These are phyloP conservation scores for Acrossocheilus wenchowensis DNA, from an alignment of 2,797 vertebrate species.

Conservation along the genomic window DNA sequence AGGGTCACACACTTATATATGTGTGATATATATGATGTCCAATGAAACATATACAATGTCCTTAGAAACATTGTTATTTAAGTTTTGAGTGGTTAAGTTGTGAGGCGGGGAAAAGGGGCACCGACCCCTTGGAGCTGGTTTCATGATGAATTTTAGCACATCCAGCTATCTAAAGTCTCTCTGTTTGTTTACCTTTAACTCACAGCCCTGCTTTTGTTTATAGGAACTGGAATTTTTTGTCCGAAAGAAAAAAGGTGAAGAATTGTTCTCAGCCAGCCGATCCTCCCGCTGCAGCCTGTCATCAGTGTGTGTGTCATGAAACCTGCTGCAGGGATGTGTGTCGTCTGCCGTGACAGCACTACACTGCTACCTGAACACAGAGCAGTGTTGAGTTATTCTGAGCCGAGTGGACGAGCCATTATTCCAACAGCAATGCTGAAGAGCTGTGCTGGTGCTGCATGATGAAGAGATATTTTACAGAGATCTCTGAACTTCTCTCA, in stretches of 20 bases:
- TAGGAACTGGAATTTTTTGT: conserved; percentile 30
- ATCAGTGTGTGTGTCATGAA: conserved; percentile 40
- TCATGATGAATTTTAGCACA: conserved; percentile 13
- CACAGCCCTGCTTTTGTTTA: conserved; percentile 32
- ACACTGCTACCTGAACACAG: conserved; percentile 49
- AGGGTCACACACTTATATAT: no score
- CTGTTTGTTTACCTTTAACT: conserved; percentile 25
- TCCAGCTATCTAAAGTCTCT: conserved; percentile 13
- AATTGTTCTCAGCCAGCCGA: conserved; percentile 44
- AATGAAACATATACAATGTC: no score
- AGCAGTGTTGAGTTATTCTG: conserved; percentile 35
- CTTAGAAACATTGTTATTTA: no score
- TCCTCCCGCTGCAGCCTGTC: conserved; percentile 45
- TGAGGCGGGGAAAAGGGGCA: no score
- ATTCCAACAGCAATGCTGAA: conserved; percentile 50
- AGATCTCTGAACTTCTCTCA: conserved; percentile 21
- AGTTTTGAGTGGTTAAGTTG: background rate
- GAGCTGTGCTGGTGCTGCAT: conserved; percentile 10
- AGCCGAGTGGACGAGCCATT: conserved; percentile 46
- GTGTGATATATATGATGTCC: no score
- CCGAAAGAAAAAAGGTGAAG: conserved; percentile 40
- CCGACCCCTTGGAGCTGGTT: background rate
- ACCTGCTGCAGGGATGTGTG: conserved; percentile 41
- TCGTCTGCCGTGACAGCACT: conserved; percentile 45
- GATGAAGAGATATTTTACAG: conserved; percentile 50